Evolutionary conservation across 2,113 vertebrate genomes (phyloP).

Genomic region (Esox niger): DNA sequence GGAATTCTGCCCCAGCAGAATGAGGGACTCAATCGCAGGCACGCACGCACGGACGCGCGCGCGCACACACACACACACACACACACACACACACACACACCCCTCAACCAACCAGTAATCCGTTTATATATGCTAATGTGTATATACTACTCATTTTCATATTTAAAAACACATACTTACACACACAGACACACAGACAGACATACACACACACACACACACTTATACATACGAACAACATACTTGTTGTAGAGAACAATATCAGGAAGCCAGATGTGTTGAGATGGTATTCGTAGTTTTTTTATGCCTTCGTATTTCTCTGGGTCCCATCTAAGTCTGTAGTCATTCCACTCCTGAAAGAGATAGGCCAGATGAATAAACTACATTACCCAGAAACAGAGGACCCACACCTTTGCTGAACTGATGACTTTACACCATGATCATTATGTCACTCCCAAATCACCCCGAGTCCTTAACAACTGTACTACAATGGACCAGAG

Average conservation of each 20-base stretch:
- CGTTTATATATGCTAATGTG: not conserved
- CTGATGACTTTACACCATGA: too few relatives aligned
- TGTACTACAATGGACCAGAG: too few relatives aligned
- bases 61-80: not conserved
- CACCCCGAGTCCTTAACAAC: too few relatives aligned
- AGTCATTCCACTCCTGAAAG: slow-evolving; percentile 77
- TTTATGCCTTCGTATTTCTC: slow-evolving; percentile 76
- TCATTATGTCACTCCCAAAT: too few relatives aligned
- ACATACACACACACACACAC: not conserved
- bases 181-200: not conserved
- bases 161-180: too few relatives aligned
- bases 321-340: slow-evolving; percentile 77
- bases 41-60: too few relatives aligned
- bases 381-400: not conserved
- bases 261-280: slow-evolving; percentile 79
- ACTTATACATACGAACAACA: not conserved
- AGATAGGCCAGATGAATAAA: not conserved
- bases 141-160: too few relatives aligned
- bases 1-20: slow-evolving; percentile 20
- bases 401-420: not conserved
- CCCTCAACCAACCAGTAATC: not conserved
- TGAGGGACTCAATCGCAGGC: not conserved
- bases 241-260: slow-evolving; percentile 82
- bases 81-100: slow-evolving; percentile 7
- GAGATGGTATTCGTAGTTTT: slow-evolving; percentile 75